Conservation (phyloP, 2,888 invertebrate species). For the Lasiommata megera region DNA sequence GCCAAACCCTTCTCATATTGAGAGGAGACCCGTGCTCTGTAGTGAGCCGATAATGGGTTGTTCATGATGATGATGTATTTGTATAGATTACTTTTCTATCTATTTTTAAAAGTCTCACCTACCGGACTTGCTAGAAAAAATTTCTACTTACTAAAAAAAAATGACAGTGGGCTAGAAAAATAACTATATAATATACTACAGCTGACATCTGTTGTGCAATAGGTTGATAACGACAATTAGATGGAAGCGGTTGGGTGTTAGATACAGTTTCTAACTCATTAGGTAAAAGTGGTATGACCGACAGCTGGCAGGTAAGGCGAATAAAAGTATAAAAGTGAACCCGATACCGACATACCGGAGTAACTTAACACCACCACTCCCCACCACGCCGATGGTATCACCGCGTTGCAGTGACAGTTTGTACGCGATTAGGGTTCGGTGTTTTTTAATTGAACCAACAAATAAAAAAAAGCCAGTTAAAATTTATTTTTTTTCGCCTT, state of each 20-base stretch:
- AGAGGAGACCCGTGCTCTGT: no score
- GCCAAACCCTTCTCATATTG: no score
- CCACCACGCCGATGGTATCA: slow-evolving; percentile 32
- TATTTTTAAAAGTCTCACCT: no score
- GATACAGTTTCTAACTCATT: slow-evolving; percentile 29
- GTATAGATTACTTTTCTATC: no score
- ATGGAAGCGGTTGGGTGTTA: slow-evolving; percentile 19
- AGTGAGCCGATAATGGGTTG: no score
- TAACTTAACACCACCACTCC: slow-evolving; percentile 48
- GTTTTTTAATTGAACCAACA: slow-evolving; percentile 14
- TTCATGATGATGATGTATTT: no score
- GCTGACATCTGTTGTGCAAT: background rate
- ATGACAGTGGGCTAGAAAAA: no score
- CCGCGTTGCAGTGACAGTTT: slow-evolving; percentile 24
- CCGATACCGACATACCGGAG: slow-evolving; percentile 47
- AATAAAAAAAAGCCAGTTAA: background rate
- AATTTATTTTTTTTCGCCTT: background rate
- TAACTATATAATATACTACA: no score
- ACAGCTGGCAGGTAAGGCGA: slow-evolving; percentile 54
- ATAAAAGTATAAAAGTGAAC: slow-evolving; percentile 52
- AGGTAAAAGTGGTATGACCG: slow-evolving; percentile 33
- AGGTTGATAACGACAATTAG: slow-evolving; percentile 11
- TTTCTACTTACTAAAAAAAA: no score
- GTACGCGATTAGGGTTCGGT: slow-evolving; percentile 23
- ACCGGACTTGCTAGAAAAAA: no score